Base-by-base conservation (phyloP, 1,140 invertebrate species). In the Scaptomyza montana region DNA sequence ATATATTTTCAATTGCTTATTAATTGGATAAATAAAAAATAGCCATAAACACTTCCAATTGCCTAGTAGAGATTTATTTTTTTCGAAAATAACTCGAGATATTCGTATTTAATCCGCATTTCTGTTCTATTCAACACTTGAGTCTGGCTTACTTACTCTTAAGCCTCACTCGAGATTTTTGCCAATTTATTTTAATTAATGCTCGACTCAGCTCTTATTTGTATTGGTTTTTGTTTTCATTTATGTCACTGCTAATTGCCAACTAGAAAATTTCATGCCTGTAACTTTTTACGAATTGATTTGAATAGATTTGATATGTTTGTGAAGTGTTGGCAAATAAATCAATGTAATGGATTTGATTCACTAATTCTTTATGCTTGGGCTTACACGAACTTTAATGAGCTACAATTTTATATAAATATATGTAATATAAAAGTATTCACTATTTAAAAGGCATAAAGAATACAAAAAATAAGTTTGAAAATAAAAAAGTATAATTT, bases 161-260 rank as follows among this genome's bases (percentile, higher is more conserved):
- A 50, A 51, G 49, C 41, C 50, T n/a, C 33, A 30, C 53, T 65
- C 30, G 63, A 59, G 50, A 46, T 45, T 30, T 25, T 12, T 50
- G 50, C 53, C 74, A 85, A 81, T 75, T 78, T 87, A 78, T 85
- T 81, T 85, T 85, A 87, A 85, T 87, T 87, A 78, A 80, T 70
- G 2, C 43, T 46, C 30, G 39, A 36, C 60, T 69, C 51, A 19
- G n/a, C 36, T 78, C 41, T 7, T 41, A 68, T 62, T 74, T 39
- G 25, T 6, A 57, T 56, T 30, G 56, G 47, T 25, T 36, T 72
- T 61, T 61, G 50, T 56, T 56, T 60, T 64, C 25, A 62, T 62
- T 55, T 50, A 60, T 62, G 73, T 71, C 57, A 57, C 47, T 78
- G 61, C 71, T 86, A 86, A 86, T 86, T 86, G 81, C 54, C 74